phyloP scores from a whole-genome alignment of 2,797 vertebrate species.

The Channallabes apus region DNA sequence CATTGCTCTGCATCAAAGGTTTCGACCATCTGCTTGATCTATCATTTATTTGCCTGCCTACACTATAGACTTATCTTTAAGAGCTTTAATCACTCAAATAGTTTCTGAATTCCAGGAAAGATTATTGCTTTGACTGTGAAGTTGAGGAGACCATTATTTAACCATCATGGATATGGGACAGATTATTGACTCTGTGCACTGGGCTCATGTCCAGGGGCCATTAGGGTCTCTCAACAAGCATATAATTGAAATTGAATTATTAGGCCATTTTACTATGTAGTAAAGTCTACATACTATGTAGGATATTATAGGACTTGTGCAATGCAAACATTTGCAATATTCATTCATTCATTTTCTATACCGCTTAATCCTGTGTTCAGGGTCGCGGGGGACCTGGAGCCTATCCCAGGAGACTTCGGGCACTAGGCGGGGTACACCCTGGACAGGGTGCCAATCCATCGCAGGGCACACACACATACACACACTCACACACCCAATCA shows the following conservation, averaged over 20 bases:
- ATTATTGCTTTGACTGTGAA: conserved; percentile 40
- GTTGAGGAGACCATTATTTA: conserved; percentile 46
- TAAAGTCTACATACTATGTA: too few relatives aligned
- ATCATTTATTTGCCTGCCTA: conserved; percentile 38
- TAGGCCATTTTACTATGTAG: not conserved
- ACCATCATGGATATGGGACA: not conserved
- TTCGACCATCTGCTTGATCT: conserved; percentile 49
- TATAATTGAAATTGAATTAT: not conserved
- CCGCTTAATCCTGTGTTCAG: too few relatives aligned
- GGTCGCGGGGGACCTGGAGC: too few relatives aligned
- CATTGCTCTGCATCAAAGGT: conserved; percentile 41
- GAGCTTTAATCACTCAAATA: conserved; percentile 36
- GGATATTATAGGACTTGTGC: not conserved
- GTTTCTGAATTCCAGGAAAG: conserved; percentile 27
- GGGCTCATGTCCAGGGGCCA: not conserved
- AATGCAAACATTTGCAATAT: not conserved
- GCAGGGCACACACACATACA: too few relatives aligned
- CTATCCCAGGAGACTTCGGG: too few relatives aligned
- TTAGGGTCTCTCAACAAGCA: not conserved
- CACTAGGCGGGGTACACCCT: too few relatives aligned
- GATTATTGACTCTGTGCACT: conserved; percentile 10
- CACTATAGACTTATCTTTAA: conserved; percentile 27
- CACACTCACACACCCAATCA: too few relatives aligned
- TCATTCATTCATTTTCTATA: too few relatives aligned
- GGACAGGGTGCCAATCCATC: too few relatives aligned